Conservation (phyloP, 2,888 invertebrate genomes). For the Eretmocerus hayati region DNA sequence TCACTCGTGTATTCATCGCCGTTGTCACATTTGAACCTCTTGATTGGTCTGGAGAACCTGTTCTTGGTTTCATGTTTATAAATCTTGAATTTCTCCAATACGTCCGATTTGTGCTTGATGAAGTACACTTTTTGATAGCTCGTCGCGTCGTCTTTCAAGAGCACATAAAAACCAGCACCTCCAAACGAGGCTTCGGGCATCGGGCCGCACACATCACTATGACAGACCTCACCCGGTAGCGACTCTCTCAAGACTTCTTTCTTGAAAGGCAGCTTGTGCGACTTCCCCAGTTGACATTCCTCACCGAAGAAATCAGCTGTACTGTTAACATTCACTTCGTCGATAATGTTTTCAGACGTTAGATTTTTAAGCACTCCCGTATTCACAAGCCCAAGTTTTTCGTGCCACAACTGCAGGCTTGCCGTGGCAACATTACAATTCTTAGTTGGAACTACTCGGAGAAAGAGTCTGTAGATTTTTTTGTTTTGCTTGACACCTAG, state of each 20-base stretch:
- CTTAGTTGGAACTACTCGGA: not conserved
- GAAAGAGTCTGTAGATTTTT: not conserved
- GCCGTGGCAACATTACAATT: not conserved
- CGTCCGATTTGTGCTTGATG: constrained; percentile 18
- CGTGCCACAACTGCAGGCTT: not conserved
- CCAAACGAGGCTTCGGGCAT: not conserved
- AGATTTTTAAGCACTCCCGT: not conserved
- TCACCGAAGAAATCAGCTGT: constrained; percentile 23
- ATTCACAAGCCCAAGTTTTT: not conserved
- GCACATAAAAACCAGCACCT: not conserved
- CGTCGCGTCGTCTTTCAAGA: constrained; percentile 18
- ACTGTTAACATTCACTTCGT: not conserved
- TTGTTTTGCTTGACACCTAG: not conserved
- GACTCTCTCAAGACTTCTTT: not conserved
- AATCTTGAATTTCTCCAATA: constrained; percentile 11
- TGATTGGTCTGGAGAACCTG: constrained; percentile 7
- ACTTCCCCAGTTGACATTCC: constrained; percentile 26
- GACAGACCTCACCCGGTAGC: not conserved
- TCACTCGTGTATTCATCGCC: constrained; percentile 15
- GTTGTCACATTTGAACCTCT: constrained; percentile 18
- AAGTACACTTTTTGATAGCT: constrained; percentile 16
- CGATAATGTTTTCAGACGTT: no score
- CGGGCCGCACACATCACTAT: not conserved
- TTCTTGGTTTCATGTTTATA: constrained; percentile 7
- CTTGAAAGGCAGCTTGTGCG: constrained; percentile 24